Conservation (phyloP, 2,113 vertebrate species). For the Dicerorhinus sumatrensis region DNA sequence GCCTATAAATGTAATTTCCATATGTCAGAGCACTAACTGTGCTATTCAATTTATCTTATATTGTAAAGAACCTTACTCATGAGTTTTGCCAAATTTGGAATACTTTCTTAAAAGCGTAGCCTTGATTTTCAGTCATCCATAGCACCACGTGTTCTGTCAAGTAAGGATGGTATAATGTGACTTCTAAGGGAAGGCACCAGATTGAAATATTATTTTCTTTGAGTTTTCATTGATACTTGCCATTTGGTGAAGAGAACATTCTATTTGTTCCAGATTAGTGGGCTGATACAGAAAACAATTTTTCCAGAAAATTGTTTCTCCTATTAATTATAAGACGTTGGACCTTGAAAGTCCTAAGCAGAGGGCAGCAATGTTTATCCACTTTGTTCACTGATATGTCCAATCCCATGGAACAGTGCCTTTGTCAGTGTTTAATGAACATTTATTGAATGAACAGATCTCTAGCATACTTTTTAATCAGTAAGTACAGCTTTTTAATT, state of each 20-base stretch:
- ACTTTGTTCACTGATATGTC: background rate
- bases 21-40: background rate
- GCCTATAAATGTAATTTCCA: background rate
- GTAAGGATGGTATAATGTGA: background rate
- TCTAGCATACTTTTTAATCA: background rate
- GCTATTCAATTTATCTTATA: background rate
- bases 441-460: background rate
- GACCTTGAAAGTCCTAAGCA: constrained; percentile 41
- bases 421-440: background rate
- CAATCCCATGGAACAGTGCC: background rate
- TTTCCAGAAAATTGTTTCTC: constrained; percentile 55
- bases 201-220: constrained; percentile 57
- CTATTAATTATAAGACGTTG: constrained; percentile 39
- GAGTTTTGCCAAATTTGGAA: background rate
- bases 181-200: constrained; percentile 46
- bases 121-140: constrained; percentile 2
- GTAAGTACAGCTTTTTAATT: background rate
- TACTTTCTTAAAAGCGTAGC: background rate
- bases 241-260: constrained; percentile 67
- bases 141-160: constrained; percentile 3
- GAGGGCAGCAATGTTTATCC: background rate
- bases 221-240: constrained; percentile 50
- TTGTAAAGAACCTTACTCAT: background rate
- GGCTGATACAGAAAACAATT: constrained; percentile 40
- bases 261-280: constrained; percentile 62